Evolutionary conservation across 2,888 invertebrate species (phyloP).

Genomic region (Phengaris alcon): DNA sequence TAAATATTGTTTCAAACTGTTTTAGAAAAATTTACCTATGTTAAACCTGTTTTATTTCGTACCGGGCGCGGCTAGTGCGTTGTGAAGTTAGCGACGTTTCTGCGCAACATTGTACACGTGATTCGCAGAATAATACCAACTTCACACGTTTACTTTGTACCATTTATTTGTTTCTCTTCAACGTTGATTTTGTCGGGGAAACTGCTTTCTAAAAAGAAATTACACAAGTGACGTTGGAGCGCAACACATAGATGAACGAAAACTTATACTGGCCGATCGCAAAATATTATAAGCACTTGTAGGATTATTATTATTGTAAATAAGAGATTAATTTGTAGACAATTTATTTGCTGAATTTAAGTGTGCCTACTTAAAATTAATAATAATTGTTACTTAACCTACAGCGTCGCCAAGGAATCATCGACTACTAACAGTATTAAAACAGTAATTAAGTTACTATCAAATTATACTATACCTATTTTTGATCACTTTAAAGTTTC

Average conservation of each 20-base stretch:
- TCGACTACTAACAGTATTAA: conserved; percentile 35
- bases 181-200: conserved; percentile 56
- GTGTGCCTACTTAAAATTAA: conserved; percentile 63
- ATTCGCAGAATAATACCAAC: background rate
- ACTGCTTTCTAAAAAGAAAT: conserved; percentile 41
- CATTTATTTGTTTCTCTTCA: conserved; percentile 45
- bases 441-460: conserved; percentile 19
- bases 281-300: conserved; percentile 46
- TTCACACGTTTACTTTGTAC: conserved; percentile 7
- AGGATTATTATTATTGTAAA: conserved; percentile 58
- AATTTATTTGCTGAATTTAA: conserved; percentile 64
- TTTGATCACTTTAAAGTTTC: conserved; percentile 19
- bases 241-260: background rate
- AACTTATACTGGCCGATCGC: conserved; percentile 56
- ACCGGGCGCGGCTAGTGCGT: background rate
- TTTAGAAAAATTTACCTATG: conserved; percentile 80
- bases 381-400: conserved; percentile 48
- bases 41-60: conserved; percentile 70
- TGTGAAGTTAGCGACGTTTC: conserved; percentile 7
- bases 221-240: background rate
- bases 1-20: conserved; percentile 70
- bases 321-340: conserved; percentile 65
- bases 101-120: background rate
- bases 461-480: conserved; percentile 16
- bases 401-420: conserved; percentile 50